Base-by-base conservation (phyloP, 2,888 invertebrate genomes). In the Lepidocyrtinus sp. region DNA sequence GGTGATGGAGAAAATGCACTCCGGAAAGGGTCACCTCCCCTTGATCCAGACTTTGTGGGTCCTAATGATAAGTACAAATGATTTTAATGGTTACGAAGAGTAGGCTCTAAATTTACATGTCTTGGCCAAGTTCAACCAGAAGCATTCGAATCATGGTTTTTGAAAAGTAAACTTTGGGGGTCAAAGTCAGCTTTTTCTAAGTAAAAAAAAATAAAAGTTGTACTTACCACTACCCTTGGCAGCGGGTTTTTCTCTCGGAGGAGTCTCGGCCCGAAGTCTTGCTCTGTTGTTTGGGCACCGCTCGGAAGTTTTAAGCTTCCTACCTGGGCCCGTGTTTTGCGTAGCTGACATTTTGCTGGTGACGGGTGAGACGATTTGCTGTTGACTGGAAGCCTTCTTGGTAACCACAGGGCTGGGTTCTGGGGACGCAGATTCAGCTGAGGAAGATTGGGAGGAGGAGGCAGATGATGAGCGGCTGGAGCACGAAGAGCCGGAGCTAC, bases 251-350 rank as follows among this genome's bases (percentile, higher is more conserved):
- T 93, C 92, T 94, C 94, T 91, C 91, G 93, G 91, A 94, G 90
- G 89, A 93, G 91, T 88, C 91, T 92, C 91, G 91, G 93, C 91
- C 91, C 92, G 90, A 91, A 92, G 91, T 91, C 92, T 26, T 64
- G 55, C 46, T 45, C 63, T 90, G 90, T 90, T 91, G 91, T 92
- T 92, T 91, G 92, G 91, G 91, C 92, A 91, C 92, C 92, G 92
- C 91, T 93, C 93, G 93, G 93, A 93, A 93, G 93, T 93, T 93
- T 93, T 93, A 92, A 93, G 93, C 93, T 93, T 93, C 93, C 93
- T 93, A 90, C 93, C 93, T 89, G 93, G 92, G 91, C 92, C 91
- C 92, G 81, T 72, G 72, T 73, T 70, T 67, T 76, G 70, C 67
- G 80, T 24, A 17, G 75, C 17, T 59, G 81, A 24, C 24, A 68